Evolutionary conservation across 1,140 invertebrate species (phyloP).

Genomic region (Gonatopus flavifemur): DNA sequence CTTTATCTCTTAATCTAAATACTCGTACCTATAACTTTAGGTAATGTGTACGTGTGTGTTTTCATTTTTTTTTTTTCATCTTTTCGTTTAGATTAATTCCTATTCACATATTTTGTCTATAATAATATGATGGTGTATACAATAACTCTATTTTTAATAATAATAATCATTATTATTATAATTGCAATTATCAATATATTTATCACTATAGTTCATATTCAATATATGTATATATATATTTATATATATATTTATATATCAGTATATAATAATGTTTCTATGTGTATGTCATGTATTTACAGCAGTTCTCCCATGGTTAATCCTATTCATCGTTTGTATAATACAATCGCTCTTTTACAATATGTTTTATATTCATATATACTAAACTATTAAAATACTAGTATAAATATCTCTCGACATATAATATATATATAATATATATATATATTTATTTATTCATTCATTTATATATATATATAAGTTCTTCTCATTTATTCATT

Average conservation of each 20-base stretch:
- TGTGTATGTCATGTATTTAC: conserved; percentile 46
- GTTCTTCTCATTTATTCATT: conserved; percentile 25
- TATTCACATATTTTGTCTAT: conserved; percentile 40
- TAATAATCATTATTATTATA: conserved; percentile 38
- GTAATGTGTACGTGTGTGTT: conserved; percentile 22
- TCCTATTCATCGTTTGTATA: conserved; percentile 26
- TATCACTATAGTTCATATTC: too few relatives aligned
- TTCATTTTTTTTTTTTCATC: not conserved
- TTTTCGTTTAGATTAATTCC: conserved; percentile 34
- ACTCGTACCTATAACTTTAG: conserved; percentile 32
- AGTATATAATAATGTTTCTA: conserved; percentile 41
- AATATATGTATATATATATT: conserved; percentile 30
- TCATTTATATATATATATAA: conserved; percentile 26
- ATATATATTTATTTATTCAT: conserved; percentile 25
- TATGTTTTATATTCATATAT: conserved; percentile 37
- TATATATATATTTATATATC: conserved; percentile 29
- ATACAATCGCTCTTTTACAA: conserved; percentile 26
- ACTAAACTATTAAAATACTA: conserved; percentile 57
- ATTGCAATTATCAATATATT: conserved; percentile 32
- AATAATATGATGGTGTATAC: conserved; percentile 41
- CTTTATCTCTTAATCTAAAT: conserved; percentile 29
- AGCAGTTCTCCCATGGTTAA: conserved; percentile 31
- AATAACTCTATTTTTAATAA: conserved; percentile 38
- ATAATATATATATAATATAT: conserved; percentile 38
- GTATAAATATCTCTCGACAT: conserved; percentile 55